A percentile compares a stretch with the other conserved stretches of the same genome.
Evolutionary conservation across 1,140 invertebrate genomes (phyloP).

Genomic region (Saccostrea echinata): DNA sequence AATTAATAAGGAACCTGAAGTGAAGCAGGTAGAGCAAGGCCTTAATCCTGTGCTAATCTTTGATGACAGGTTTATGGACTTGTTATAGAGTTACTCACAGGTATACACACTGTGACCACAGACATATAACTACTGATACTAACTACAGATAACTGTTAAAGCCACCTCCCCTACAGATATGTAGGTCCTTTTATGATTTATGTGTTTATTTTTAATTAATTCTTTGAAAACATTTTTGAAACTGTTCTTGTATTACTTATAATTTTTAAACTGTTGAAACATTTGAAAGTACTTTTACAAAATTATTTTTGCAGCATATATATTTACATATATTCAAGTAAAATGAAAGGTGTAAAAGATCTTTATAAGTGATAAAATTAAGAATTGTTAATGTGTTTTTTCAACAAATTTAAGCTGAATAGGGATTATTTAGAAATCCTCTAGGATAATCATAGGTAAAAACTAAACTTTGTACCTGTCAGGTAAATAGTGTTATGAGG

Average conservation of each 20-base stretch:
- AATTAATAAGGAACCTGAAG: background rate
- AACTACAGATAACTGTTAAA: slow-evolving; percentile 5
- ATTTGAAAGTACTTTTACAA: too few species aligned
- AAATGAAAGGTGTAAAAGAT: background rate
- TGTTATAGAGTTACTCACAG: background rate
- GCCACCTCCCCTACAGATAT: too few species aligned
- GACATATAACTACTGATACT: background rate
- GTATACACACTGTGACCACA: background rate
- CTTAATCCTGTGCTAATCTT: background rate
- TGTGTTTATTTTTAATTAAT: too few species aligned
- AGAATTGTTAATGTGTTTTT: background rate
- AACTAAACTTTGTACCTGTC: background rate
- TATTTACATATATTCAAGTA: background rate
- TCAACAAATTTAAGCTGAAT: background rate
- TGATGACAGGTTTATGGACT: slow-evolving; percentile 31
- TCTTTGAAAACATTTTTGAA: too few species aligned
- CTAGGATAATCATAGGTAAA: background rate
- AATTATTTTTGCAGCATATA: too few species aligned
- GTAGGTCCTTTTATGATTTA: too few species aligned
- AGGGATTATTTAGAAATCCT: background rate
- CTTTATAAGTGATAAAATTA: background rate
- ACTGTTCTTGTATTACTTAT: too few species aligned
- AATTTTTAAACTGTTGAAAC: too few species aligned
- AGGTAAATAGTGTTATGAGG: background rate
- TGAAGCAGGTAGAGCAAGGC: background rate